Evolutionary conservation across 2,888 invertebrate species (phyloP).

Genomic region (Dorcus parallelipipedus): DNA sequence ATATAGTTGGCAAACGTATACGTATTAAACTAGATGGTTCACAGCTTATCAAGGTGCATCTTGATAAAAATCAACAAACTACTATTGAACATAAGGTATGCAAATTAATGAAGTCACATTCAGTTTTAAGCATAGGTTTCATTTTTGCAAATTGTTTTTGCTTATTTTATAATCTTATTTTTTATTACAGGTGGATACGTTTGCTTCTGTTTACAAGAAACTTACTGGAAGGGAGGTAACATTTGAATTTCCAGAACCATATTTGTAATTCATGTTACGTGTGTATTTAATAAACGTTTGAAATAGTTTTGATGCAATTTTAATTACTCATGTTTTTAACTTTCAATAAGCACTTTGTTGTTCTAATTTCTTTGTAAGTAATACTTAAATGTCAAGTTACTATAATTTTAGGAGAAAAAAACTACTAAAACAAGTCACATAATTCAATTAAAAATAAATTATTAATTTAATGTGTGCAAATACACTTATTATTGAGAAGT

Average conservation of each 20-base stretch:
- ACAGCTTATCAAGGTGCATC: constrained; percentile 93
- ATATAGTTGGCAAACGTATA: constrained; percentile 98
- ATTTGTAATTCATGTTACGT: constrained; percentile 65
- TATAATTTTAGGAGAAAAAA: no score
- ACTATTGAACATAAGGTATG: constrained; percentile 98
- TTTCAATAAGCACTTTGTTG: no score
- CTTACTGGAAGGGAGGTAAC: constrained; percentile 97
- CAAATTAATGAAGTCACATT: constrained; percentile 3
- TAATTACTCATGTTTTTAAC: no score
- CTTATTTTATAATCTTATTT: constrained; percentile 3
- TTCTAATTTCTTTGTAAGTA: no score
- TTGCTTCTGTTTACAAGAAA: constrained; percentile 98
- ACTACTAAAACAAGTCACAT: no score
- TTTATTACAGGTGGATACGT: constrained; percentile 93
- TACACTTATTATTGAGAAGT: no score
- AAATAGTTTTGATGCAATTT: not conserved
- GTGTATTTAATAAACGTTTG: constrained; percentile 41
- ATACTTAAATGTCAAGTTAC: no score
- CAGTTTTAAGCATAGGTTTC: no score
- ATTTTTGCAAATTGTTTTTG: no score
- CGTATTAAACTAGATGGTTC: constrained; percentile 95
- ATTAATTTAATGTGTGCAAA: no score
- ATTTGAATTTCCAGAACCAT: constrained; percentile 99
- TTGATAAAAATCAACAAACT: constrained; percentile 98
- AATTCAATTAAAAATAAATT: no score